A percentile compares a stretch with the other conserved stretches of the same genome.
phyloP scores from a whole-genome alignment of 2,113 vertebrate genomes.

The Bubo scandiacus region DNA sequence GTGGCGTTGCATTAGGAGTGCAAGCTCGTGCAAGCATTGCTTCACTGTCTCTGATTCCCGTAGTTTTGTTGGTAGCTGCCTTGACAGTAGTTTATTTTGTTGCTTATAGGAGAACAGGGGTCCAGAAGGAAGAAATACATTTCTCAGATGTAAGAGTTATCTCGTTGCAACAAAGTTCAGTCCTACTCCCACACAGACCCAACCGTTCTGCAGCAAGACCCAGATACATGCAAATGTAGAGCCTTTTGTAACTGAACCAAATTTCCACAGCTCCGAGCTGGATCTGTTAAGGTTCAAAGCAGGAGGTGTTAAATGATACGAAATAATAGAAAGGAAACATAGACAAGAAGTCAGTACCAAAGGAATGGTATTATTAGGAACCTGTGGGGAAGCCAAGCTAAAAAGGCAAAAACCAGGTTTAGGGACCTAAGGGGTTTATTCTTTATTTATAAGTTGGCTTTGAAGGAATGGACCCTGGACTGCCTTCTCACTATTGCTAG shows the following conservation, averaged over 20 bases:
- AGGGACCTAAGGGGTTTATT: background rate
- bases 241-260: conserved; percentile 26
- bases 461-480: background rate
- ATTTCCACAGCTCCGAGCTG: background rate
- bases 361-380: background rate
- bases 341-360: background rate
- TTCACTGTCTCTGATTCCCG: background rate
- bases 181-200: conserved; percentile 13
- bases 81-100: background rate
- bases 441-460: conserved; percentile 21
- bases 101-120: background rate
- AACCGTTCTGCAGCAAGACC: background rate
- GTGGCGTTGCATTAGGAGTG: background rate
- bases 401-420: conserved; percentile 12
- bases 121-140: background rate
- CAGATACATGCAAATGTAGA: conserved; percentile 46
- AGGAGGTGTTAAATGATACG: background rate
- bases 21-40: background rate
- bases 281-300: conserved; percentile 24
- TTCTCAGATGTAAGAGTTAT: background rate
- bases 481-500: background rate
- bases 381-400: background rate
- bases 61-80: background rate
- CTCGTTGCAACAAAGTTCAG: conserved; percentile 1
- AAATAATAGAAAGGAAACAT: background rate